These are phyloP conservation scores for Oscheius onirici DNA, from an alignment of 2,888 invertebrate species.

Conservation along the genomic window DNA sequence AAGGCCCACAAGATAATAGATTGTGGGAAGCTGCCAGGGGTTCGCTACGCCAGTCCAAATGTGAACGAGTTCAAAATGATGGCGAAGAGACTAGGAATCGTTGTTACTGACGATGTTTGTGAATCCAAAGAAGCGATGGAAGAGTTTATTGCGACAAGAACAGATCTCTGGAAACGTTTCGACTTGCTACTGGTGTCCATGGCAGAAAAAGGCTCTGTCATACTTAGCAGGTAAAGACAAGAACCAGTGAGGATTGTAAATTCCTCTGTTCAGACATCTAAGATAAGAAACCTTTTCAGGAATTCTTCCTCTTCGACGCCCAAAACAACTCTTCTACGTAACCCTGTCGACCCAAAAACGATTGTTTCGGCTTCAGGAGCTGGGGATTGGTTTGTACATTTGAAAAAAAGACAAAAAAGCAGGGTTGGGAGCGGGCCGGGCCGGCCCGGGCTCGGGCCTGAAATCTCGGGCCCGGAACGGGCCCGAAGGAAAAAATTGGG, in stretches of 20 bases:
- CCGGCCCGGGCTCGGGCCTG: too few relatives aligned
- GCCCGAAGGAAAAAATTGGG: too few relatives aligned
- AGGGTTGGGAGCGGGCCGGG: too few relatives aligned
- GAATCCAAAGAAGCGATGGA: slow-evolving; percentile 24
- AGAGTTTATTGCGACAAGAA: slow-evolving; percentile 17
- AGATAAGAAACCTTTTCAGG: neutral
- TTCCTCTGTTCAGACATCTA: neutral
- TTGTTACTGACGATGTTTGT: slow-evolving; percentile 15
- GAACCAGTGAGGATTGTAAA: neutral
- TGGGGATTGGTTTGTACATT: slow-evolving; percentile 53
- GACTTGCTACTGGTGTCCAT: slow-evolving; percentile 46
- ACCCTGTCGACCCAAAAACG: slow-evolving; percentile 24
- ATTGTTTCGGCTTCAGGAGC: slow-evolving; percentile 68
- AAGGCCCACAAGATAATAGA: slow-evolving; percentile 72
- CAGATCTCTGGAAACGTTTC: slow-evolving; percentile 35
- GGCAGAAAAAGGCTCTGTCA: slow-evolving; percentile 44
- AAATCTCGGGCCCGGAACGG: too few relatives aligned
- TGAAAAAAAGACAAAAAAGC: too few relatives aligned
- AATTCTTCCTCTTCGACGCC: neutral
- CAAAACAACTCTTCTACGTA: neutral
- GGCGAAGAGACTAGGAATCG: slow-evolving; percentile 32
- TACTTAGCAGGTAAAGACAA: slow-evolving; percentile 36
- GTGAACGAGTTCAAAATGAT: slow-evolving; percentile 52
- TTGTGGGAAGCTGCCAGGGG: slow-evolving; percentile 47
- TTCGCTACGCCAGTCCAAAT: slow-evolving; percentile 50